Conservation (phyloP, 2,113 vertebrate species). For the Emydocephalus ijimae region DNA sequence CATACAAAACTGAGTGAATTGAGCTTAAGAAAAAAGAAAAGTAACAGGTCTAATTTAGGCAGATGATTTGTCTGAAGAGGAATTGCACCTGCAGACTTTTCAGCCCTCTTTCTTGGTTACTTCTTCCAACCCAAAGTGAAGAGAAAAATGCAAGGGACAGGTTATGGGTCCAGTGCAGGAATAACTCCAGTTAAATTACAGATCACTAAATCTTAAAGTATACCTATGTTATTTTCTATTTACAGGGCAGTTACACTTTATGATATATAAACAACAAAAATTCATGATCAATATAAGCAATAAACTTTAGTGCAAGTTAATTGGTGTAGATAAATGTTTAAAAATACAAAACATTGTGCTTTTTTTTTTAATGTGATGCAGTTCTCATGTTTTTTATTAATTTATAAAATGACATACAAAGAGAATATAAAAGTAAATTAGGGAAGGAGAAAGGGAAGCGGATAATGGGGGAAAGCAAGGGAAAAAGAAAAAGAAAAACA, state of each 20-base stretch:
- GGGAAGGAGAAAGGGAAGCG: no score
- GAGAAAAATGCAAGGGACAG: not conserved
- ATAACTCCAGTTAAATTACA: not conserved
- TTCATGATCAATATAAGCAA: not conserved
- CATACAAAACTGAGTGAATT: slow-evolving; percentile 40
- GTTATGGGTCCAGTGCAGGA: not conserved
- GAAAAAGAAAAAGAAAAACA: no score
- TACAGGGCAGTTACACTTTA: not conserved
- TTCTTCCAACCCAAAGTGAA: not conserved
- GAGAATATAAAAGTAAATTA: no score
- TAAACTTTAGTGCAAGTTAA: not conserved
- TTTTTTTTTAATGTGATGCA: no score
- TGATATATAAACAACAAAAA: not conserved
- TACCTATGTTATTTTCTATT: not conserved
- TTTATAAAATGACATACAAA: no score
- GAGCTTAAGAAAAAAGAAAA: not conserved
- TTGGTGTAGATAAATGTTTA: not conserved
- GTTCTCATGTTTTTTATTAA: no score
- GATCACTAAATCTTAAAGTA: not conserved
- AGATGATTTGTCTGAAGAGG: not conserved
- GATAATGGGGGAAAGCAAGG: no score
- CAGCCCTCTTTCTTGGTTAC: no score
- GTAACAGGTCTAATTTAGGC: no score
- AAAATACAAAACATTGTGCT: not conserved
- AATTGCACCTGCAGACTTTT: not conserved